Base-by-base conservation (phyloP, 2,113 vertebrate genomes). In the Dasyprocta punctata region DNA sequence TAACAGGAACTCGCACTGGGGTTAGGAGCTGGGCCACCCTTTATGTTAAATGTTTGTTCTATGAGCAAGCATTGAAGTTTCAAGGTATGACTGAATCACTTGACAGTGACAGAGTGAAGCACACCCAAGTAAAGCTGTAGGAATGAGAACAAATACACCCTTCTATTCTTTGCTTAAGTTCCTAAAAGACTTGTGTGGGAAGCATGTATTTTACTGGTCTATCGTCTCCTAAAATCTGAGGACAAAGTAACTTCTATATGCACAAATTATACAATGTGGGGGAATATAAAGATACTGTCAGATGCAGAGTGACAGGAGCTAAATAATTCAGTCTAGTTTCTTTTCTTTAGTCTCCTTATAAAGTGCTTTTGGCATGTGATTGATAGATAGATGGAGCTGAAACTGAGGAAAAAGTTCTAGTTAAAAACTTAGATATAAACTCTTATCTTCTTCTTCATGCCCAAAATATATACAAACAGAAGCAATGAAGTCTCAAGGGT, bases 351-450 rank as follows among this genome's bases (percentile, higher is more conserved):
- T 95, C 61, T 94, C 33, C 54, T 96, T 88, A 58, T 30, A 73
- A 96, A 97, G 87, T 96, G 63, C 30, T 96, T 96, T 93, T 97
- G 97, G 92, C 90, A 83, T 93, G 33, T 97, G 96, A 98, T 97
- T 97, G 95, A 97, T 95, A 94, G 96, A 94, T 94, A 97, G n/a
- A n/a, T 12, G 94, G 78, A 94, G 47, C 94, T 97, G 89, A 94
- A 95, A 65, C 80, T 86, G 22, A 17, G 19, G n/a, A 73, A 26
- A 63, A 90, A 69, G 33, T 95, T 97, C 81, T 54, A 93, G 73
- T 75, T 77, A 92, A 84, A 92, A 98, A 83, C 52, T 78, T 56
- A 67, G n/a, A 92, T 90, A 87, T 85, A 94, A 90, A 95, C 49
- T 71, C 85, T 93, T 65, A 93, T 94, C 75, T 92, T 96, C 24